These are phyloP conservation scores for Chrysochloris asiatica DNA, from an alignment of 2,113 vertebrate genomes.

Conservation along the genomic window DNA sequence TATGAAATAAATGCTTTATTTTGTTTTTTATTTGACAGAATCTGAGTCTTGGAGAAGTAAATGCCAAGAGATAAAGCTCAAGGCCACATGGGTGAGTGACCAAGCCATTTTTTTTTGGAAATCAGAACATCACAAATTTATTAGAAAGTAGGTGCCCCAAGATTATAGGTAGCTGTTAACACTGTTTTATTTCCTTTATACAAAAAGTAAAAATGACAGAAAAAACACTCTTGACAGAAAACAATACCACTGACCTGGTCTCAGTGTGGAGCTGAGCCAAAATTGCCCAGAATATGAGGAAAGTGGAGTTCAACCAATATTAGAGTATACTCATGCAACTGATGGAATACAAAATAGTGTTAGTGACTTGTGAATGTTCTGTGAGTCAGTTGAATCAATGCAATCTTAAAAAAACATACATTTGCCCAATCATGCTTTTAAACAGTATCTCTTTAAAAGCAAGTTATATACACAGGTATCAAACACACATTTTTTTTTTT, in stretches of 20 bases:
- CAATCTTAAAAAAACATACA: conserved; percentile 71
- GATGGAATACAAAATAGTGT: conserved; percentile 72
- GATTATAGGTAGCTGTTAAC: conserved; percentile 77
- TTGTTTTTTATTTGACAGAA: neutral
- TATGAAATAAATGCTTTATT: neutral
- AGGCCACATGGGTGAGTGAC: neutral
- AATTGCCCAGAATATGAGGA: conserved; percentile 73
- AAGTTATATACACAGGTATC: conserved; percentile 81
- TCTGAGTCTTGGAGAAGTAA: neutral
- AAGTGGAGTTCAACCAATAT: conserved; percentile 74
- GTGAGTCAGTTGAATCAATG: conserved; percentile 66
- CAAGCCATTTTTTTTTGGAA: conserved; percentile 50
- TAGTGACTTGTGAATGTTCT: conserved; percentile 69
- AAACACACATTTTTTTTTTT: conserved; percentile 77
- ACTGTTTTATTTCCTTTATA: conserved; percentile 85
- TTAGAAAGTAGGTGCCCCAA: conserved; percentile 59
- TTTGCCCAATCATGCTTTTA: conserved; percentile 80
- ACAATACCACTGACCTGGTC: conserved; percentile 77
- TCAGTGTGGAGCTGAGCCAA: conserved; percentile 66
- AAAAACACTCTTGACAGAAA: conserved; percentile 74
- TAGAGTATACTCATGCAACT: conserved; percentile 83
- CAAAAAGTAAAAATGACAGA: conserved; percentile 86
- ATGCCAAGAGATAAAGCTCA: neutral
- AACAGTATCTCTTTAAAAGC: conserved; percentile 80
- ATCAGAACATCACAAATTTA: conserved; percentile 61